Conservation (phyloP, 2,888 invertebrate genomes). For the Synergus laeviventris region DNA sequence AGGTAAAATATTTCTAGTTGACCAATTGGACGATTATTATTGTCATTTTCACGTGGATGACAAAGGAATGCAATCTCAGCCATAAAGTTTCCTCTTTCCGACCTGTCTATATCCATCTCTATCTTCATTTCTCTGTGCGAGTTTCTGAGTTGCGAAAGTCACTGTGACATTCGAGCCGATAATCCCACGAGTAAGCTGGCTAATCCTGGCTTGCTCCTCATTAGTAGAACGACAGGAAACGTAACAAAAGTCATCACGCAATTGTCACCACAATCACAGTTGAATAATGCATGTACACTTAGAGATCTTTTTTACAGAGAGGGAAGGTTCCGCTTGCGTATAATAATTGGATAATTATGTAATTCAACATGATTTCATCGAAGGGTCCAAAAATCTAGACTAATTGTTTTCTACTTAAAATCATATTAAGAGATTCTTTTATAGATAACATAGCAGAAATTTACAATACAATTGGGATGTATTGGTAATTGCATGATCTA, state of each 20-base stretch:
- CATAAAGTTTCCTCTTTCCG: slow-evolving; percentile 1
- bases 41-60: slow-evolving; percentile 13
- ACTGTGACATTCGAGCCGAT: slow-evolving; percentile 40
- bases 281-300: slow-evolving; percentile 7
- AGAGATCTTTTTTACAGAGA: neutral
- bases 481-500: too few relatives aligned
- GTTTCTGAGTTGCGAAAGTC: neutral
- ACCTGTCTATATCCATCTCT: neutral
- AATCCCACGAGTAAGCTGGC: slow-evolving; percentile 46
- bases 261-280: slow-evolving; percentile 17
- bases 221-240: slow-evolving; percentile 45
- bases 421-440: too few relatives aligned
- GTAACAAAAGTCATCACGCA: slow-evolving; percentile 35
- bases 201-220: slow-evolving; percentile 44
- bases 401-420: neutral
- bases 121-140: slow-evolving; percentile 8
- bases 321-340: neutral
- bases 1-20: neutral
- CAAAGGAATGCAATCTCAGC: neutral
- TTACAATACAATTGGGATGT: too few relatives aligned
- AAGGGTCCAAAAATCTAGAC: neutral
- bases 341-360: too few relatives aligned
- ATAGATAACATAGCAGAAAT: too few relatives aligned
- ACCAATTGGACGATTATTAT: slow-evolving; percentile 9
- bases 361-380: too few relatives aligned